phyloP scores from a whole-genome alignment of 37 sponge, comb jelly and placozoan species.

The Haliclona indistincta region DNA sequence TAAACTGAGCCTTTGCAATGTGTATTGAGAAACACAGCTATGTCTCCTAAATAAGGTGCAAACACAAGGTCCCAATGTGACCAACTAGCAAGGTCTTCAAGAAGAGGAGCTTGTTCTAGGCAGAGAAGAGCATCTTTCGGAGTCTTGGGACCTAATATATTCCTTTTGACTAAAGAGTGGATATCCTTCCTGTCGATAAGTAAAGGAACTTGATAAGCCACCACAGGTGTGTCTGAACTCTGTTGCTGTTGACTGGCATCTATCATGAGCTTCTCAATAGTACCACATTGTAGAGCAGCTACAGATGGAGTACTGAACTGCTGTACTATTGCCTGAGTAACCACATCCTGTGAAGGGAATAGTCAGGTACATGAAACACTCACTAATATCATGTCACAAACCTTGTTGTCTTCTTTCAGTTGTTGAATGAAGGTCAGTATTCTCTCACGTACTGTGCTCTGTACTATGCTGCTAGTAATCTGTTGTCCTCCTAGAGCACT shows the following conservation, averaged over 20 bases:
- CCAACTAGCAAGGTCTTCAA: conserved; percentile 55
- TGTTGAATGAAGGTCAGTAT: background rate
- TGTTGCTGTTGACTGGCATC: background rate
- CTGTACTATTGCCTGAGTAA: conserved; percentile 9
- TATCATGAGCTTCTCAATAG: conserved; percentile 43
- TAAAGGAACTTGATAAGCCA: conserved; percentile 20
- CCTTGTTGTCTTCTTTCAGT: background rate
- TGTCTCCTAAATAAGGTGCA: conserved; percentile 29
- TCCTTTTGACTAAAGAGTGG: background rate
- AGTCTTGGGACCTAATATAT: conserved; percentile 39
- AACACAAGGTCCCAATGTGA: conserved; percentile 64
- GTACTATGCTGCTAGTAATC: background rate
- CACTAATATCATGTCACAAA: background rate
- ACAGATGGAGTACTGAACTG: conserved; percentile 43
- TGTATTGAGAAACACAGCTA: conserved; percentile 29
- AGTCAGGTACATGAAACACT: background rate
- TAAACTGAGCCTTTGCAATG: background rate
- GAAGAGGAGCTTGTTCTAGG: conserved; percentile 37
- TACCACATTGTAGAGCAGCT: conserved; percentile 50
- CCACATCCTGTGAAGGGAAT: conserved; percentile 11
- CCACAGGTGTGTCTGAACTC: background rate
- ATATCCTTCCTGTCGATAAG: conserved; percentile 13
- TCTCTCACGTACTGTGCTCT: background rate
- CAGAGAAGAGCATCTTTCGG: conserved; percentile 27
- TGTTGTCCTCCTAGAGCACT: conserved; percentile 18